phyloP scores from a whole-genome alignment of 2,797 vertebrate genomes.

The Manis crassicaudata region DNA sequence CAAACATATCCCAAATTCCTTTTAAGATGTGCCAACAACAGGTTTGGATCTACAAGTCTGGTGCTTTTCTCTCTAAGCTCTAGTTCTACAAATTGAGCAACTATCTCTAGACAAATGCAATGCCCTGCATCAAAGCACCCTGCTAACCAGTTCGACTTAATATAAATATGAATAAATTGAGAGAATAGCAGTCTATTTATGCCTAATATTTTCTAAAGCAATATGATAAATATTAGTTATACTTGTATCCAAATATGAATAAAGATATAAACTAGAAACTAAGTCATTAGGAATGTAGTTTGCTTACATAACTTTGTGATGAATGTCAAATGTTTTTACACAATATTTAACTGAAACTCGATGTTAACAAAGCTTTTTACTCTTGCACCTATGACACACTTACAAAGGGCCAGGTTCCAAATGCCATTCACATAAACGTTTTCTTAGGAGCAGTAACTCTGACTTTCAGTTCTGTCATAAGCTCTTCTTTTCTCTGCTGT shows the following conservation, averaged over 20 bases:
- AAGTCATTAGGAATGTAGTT: neutral
- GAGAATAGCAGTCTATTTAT: neutral
- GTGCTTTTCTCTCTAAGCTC: neutral
- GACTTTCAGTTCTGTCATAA: neutral
- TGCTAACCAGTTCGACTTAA: neutral
- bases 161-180: neutral
- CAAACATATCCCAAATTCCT: neutral
- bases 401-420: neutral
- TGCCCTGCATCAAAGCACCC: neutral
- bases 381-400: neutral
- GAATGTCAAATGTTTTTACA: neutral
- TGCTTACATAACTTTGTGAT: neutral
- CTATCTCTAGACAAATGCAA: neutral
- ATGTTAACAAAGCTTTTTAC: slow-evolving; percentile 5
- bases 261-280: neutral
- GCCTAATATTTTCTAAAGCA: neutral
- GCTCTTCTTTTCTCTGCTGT: neutral
- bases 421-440: neutral
- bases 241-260: neutral
- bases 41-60: neutral
- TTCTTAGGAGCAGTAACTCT: neutral
- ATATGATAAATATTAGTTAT: neutral
- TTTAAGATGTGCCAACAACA: neutral
- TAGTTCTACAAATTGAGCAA: neutral
- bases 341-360: neutral